phyloP scores from a whole-genome alignment of 2,113 vertebrate species.

The Atractosteus spatula region DNA sequence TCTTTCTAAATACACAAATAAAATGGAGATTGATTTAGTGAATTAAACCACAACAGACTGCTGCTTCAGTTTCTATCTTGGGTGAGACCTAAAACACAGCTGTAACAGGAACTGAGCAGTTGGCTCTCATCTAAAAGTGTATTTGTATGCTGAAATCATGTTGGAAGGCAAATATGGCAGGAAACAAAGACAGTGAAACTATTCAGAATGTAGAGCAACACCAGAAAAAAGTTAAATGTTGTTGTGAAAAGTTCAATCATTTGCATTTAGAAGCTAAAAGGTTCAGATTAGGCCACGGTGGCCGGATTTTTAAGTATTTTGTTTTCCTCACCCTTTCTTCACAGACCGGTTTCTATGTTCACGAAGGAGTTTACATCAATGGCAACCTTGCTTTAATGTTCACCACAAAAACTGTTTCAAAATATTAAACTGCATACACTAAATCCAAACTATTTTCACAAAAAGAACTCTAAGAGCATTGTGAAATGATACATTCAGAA shows the following conservation, averaged over 20 bases:
- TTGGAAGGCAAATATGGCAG: not conserved
- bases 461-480: no score
- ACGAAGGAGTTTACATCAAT: not conserved
- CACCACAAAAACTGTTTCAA: constrained; percentile 6
- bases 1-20: no score
- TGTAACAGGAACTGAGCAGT: not conserved
- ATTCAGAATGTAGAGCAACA: not conserved
- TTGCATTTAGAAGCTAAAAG: constrained; percentile 25
- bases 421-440: no score
- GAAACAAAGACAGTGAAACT: constrained; percentile 23
- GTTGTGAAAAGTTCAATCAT: constrained; percentile 21
- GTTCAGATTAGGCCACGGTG: constrained; percentile 25
- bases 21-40: not conserved
- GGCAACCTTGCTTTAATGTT: not conserved
- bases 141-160: constrained; percentile 14
- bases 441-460: no score
- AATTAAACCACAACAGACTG: constrained; percentile 10
- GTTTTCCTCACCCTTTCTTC: constrained; percentile 26
- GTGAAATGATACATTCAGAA: no score
- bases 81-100: constrained; percentile 8
- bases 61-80: constrained; percentile 4
- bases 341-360: not conserved
- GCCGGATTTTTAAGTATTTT: constrained; percentile 18
- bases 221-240: constrained; percentile 24
- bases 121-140: constrained; percentile 5